A percentile compares a stretch with the other conserved stretches of the same genome.
phyloP scores from a whole-genome alignment of 2,113 vertebrate species.

The Amphiprion ocellaris region DNA sequence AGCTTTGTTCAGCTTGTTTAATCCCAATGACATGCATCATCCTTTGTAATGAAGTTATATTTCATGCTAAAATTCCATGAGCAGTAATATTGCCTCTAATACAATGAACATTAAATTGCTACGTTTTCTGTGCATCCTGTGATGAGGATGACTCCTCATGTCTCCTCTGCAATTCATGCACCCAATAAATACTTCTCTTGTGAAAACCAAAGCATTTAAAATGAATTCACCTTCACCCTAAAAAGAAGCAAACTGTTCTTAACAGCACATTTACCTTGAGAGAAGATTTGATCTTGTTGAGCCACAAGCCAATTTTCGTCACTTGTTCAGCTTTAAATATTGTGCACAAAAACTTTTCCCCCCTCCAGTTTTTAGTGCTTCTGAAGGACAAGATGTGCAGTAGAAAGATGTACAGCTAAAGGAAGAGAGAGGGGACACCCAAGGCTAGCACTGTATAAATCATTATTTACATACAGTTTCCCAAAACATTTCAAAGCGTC shows the following conservation, averaged over 20 bases:
- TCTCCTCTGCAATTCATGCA: not conserved
- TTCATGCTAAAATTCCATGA: no score
- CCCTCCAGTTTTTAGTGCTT: slow-evolving; percentile 16
- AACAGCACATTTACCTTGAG: not conserved
- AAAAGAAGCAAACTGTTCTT: not conserved
- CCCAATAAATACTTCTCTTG: not conserved
- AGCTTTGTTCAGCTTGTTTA: no score
- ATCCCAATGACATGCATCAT: no score
- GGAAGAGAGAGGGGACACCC: no score
- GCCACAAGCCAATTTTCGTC: not conserved
- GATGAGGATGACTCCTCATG: not conserved
- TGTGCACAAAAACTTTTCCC: not conserved
- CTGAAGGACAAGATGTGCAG: slow-evolving; percentile 12
- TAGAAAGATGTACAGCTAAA: no score
- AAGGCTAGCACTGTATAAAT: no score
- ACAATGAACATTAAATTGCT: not conserved
- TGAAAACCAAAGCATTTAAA: not conserved
- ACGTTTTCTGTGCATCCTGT: not conserved
- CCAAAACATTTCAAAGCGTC: no score
- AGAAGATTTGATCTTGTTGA: not conserved
- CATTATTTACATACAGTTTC: no score
- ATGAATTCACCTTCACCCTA: not conserved
- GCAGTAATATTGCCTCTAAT: no score
- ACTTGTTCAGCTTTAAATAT: not conserved
- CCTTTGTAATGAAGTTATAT: no score